phyloP scores from a whole-genome alignment of 1,140 invertebrate species.

The Caenorhabditis briggsae region DNA sequence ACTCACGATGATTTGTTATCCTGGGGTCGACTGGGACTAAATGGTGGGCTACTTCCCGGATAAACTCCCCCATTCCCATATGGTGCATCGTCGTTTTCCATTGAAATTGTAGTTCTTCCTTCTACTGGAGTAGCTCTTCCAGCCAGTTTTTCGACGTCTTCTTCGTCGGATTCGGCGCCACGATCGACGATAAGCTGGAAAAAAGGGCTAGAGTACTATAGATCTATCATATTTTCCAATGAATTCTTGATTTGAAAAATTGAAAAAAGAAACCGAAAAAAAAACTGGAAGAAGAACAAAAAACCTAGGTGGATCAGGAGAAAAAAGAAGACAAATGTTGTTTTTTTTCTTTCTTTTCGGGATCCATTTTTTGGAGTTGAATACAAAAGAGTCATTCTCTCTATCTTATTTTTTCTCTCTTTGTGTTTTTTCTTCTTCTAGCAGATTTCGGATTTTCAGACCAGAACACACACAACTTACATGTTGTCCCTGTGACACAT shows the following conservation, averaged over 20 bases:
- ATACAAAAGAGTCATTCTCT: neutral
- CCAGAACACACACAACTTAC: conserved; percentile 34
- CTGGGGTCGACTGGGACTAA: conserved; percentile 48
- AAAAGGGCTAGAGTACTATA: neutral
- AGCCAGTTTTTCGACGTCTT: conserved; percentile 49
- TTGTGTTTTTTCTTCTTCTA: neutral
- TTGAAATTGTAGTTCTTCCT: neutral
- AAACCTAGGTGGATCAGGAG: conserved; percentile 9
- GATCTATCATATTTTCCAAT: neutral
- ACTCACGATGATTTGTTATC: conserved; percentile 59
- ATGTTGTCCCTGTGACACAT: conserved; percentile 62
- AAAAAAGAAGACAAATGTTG: neutral
- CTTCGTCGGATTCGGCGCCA: conserved; percentile 39
- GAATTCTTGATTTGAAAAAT: neutral
- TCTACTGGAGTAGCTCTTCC: conserved; percentile 15
- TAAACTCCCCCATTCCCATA: conserved; percentile 52
- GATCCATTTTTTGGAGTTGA: neutral
- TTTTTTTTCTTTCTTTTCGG: neutral
- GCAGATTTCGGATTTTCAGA: neutral
- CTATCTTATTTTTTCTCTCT: neutral
- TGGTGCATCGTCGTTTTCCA: conserved; percentile 32
- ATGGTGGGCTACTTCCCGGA: conserved; percentile 57
- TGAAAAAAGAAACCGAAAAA: neutral
- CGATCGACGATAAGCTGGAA: conserved; percentile 57
- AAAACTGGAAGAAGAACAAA: neutral